phyloP scores from a whole-genome alignment of 2,888 invertebrate genomes.

The Osedax fenrisi region DNA sequence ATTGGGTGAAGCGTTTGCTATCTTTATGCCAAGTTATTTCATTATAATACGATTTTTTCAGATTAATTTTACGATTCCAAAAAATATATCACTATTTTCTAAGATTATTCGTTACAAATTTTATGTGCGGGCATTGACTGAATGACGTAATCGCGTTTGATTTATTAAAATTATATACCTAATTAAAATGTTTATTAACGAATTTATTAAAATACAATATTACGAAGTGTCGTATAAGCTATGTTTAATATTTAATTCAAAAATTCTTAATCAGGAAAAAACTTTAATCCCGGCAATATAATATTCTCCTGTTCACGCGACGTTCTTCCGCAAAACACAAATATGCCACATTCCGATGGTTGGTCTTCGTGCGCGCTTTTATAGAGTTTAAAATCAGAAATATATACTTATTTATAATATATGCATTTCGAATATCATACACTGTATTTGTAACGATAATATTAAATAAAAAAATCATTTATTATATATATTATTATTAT shows the following conservation, averaged over 20 bases:
- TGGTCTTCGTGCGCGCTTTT: constrained; percentile 13
- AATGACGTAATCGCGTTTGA: background rate
- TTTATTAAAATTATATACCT: background rate
- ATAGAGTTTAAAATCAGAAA: background rate
- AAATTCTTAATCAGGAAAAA: background rate
- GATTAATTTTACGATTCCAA: too few relatives aligned
- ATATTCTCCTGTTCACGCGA: constrained; percentile 33
- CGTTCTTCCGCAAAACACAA: constrained; percentile 4
- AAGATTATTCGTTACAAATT: too few relatives aligned
- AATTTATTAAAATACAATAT: background rate
- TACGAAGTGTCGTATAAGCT: too few relatives aligned
- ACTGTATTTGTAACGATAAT: background rate
- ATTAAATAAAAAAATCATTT: background rate
- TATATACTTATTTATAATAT: background rate
- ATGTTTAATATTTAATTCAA: too few relatives aligned
- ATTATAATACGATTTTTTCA: too few relatives aligned
- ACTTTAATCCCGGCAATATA: constrained; percentile 31
- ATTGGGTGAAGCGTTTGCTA: too few relatives aligned
- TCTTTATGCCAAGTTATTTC: too few relatives aligned
- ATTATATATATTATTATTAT: too few relatives aligned
- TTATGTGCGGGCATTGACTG: too few relatives aligned
- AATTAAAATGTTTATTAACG: background rate
- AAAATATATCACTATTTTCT: background rate
- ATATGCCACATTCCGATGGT: constrained; percentile 26
- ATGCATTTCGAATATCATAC: background rate